Evolutionary conservation across 2,888 invertebrate genomes (phyloP), one percentile per base, ranked within the genome.

Genomic region (Sphecodes monilicornis): DNA sequence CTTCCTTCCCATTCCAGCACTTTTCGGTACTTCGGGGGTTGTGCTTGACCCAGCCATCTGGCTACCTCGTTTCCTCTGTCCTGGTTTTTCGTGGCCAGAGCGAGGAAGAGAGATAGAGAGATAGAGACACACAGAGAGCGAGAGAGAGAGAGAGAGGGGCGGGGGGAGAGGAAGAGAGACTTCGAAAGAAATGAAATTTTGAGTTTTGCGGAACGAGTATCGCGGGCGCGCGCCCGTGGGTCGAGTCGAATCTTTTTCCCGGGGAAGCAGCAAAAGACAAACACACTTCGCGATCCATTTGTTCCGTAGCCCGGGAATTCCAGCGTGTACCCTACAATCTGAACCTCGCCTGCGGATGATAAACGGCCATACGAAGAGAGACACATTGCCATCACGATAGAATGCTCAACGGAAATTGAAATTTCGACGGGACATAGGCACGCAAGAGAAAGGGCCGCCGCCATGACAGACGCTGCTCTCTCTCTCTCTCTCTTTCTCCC

Each of bases 371-470:
- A 80, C 85, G 86, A 87, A 72, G 85, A 77, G 89, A 92, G 91
- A 91, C 90, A 91, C 90, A 92, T 91, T 89, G 88, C 91, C 87
- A 88, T 91, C 90, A 89, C 89, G 91, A 92, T 92, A 89, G 91
- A 91, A 92, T 90, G 91, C 89, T 90, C 88, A 84, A 90, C 90
- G 91, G 93, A 93, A 93, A 93, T 93, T 93, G 93, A 93, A 93
- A 93, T 93, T 93, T 93, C 93, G 93, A 93, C 93, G 90, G 89
- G 91, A 88, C 90, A 85, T 78, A 82, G 89, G 81, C 88, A 69
- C 80, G 29, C 80, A 39, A 84, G 46, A 88, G 89, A 89, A 89
- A 88, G 88, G 88, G 46, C 11, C n/a, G n/a, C 54, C n/a, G n/a
- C 66, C 78, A 85, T 71, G 26, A 39, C 72, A 72, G 36, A n/a